Evolutionary conservation across 2,797 vertebrate species (phyloP).

Genomic region (Dallia pectoralis): DNA sequence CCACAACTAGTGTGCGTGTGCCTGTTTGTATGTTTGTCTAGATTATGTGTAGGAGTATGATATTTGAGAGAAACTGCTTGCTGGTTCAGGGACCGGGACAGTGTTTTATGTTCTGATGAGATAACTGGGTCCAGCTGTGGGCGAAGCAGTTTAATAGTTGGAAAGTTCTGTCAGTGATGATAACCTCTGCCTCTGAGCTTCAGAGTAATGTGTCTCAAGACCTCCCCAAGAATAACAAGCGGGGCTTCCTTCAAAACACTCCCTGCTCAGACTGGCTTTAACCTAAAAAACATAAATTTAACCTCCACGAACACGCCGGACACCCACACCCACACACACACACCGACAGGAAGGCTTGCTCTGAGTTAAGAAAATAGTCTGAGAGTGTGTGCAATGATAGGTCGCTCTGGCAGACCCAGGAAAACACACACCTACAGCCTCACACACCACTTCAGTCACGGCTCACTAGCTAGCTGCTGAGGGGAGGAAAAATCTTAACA

Average conservation of each 20-base stretch:
- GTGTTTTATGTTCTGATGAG: background rate
- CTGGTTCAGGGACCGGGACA: background rate
- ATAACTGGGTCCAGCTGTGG: background rate
- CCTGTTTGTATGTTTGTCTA: background rate
- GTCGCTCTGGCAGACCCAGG: background rate
- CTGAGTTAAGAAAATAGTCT: too few relatives aligned
- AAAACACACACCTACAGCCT: background rate
- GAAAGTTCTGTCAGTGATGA: conserved; percentile 30
- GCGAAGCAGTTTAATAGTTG: background rate
- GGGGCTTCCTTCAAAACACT: conserved; percentile 56
- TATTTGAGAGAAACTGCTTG: background rate
- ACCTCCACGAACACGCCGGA: background rate
- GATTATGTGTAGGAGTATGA: background rate
- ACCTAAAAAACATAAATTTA: conserved; percentile 34
- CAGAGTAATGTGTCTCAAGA: conserved; percentile 44
- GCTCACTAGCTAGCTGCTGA: too few relatives aligned
- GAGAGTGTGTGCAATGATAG: too few relatives aligned
- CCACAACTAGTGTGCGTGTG: conserved; percentile 29
- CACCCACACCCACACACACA: conserved; percentile 13
- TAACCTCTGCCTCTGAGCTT: conserved; percentile 48
- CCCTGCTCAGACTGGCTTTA: conserved; percentile 45
- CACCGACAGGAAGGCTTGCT: background rate
- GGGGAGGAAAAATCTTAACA: too few relatives aligned
- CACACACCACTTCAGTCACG: background rate
- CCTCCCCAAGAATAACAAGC: conserved; percentile 52